phyloP scores from a whole-genome alignment of 2,797 vertebrate species.

The Clarias pachynema region DNA sequence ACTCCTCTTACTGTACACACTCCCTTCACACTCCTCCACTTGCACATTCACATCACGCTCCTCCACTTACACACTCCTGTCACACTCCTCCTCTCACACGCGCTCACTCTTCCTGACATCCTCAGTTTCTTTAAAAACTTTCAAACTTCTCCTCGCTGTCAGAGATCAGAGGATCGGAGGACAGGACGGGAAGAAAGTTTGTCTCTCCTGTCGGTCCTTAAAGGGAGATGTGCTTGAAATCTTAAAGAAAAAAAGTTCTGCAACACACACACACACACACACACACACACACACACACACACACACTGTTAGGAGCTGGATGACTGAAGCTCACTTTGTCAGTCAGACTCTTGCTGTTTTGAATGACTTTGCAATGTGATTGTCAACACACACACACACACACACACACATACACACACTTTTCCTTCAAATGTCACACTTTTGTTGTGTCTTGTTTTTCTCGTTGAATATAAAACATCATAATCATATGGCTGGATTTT shows the following conservation, averaged over 20 bases:
- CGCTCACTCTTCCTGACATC: neutral
- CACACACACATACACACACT: neutral
- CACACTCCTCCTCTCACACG: neutral
- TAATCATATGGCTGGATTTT: neutral
- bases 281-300: conserved; percentile 9
- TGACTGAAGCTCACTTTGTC: conserved; percentile 15
- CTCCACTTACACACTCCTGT: neutral
- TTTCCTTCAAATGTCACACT: neutral
- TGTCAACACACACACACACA: conserved; percentile 21
- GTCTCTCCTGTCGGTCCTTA: conserved; percentile 23
- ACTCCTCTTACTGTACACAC: neutral
- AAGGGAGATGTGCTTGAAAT: conserved; percentile 26
- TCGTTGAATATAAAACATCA: neutral
- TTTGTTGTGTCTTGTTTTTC: neutral
- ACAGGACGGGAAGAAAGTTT: conserved; percentile 9
- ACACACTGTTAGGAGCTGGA: neutral
- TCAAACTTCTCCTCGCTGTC: neutral
- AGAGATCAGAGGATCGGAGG: neutral
- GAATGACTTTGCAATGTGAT: neutral
- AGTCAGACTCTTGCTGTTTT: neutral
- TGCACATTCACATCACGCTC: neutral
- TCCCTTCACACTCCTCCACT: neutral
- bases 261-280: conserved; percentile 21
- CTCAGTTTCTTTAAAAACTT: neutral
- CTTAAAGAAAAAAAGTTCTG: conserved; percentile 18